phyloP scores from a whole-genome alignment of 2,888 invertebrate species.

The Drosophila seclusa region DNA sequence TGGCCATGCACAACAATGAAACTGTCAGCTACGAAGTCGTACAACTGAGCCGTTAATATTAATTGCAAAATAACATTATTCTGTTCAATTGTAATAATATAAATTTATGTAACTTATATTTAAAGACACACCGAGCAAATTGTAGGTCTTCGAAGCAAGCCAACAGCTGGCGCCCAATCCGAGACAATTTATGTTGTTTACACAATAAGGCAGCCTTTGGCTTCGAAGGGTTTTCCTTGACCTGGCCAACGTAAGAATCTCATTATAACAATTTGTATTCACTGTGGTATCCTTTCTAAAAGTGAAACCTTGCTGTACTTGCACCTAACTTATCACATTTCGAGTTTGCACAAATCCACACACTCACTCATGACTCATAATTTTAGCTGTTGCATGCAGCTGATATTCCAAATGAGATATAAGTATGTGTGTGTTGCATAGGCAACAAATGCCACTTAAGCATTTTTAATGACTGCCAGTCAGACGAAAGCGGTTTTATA shows the following conservation, averaged over 20 bases:
- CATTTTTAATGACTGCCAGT: conserved; percentile 30
- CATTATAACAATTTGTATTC: background rate
- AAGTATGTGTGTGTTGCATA: conserved; percentile 4
- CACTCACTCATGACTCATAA: background rate
- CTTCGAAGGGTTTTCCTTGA: background rate
- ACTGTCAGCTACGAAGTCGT: background rate
- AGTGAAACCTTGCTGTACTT: background rate
- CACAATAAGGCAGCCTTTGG: background rate
- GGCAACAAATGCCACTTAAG: conserved; percentile 42
- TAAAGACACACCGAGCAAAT: background rate
- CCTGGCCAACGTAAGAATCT: background rate
- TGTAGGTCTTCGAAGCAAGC: background rate
- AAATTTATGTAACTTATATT: background rate
- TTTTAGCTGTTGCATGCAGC: conserved; percentile 13
- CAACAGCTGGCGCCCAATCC: background rate
- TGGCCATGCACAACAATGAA: background rate
- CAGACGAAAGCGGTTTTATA: background rate
- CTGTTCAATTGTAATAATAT: background rate
- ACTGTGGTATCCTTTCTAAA: conserved; percentile 6
- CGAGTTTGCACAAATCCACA: conserved; percentile 7
- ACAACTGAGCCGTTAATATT: background rate
- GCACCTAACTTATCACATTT: background rate
- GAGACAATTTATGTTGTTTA: conserved; percentile 8
- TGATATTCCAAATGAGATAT: background rate
- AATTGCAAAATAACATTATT: background rate